Percentiles rank a stretch among this genome's conserved stretches.
phyloP scores from a whole-genome alignment of 1,140 invertebrate genomes.

The Bombus breviceps region DNA sequence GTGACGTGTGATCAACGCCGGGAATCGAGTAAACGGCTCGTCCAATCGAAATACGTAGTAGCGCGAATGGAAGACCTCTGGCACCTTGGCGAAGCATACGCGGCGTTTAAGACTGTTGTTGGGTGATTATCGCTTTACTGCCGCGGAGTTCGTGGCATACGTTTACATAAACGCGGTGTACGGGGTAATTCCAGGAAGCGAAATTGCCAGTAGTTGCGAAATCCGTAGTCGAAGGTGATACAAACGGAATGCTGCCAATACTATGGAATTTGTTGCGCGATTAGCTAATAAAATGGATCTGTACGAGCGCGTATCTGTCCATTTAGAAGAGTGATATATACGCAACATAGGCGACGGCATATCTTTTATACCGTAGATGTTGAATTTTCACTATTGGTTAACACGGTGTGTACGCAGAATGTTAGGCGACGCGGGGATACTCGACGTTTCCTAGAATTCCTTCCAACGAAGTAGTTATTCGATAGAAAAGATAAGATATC shows the following conservation, averaged over 20 bases:
- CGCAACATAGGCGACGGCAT: too few relatives aligned
- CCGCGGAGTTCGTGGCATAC: not conserved
- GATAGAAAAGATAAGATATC: constrained; percentile 12
- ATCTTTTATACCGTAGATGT: not conserved
- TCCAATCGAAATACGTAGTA: not conserved
- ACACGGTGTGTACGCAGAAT: not conserved
- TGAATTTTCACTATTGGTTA: constrained; percentile 5
- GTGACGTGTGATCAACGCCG: not conserved
- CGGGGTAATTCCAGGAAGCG: constrained; percentile 1
- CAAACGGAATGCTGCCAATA: not conserved
- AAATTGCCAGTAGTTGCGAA: not conserved
- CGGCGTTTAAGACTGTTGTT: not conserved
- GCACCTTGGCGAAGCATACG: not conserved
- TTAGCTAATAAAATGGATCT: not conserved
- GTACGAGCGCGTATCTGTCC: too few relatives aligned
- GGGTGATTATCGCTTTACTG: not conserved
- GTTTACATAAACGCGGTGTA: not conserved
- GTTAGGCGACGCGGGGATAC: not conserved
- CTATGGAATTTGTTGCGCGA: not conserved
- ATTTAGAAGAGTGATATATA: too few relatives aligned
- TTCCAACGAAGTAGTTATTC: not conserved
- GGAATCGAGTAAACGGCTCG: not conserved
- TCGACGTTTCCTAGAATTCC: not conserved
- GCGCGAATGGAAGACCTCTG: constrained; percentile 5
- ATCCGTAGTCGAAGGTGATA: not conserved